Base-by-base conservation (phyloP, 1,140 invertebrate species). In the Drosophila subpulchrella region DNA sequence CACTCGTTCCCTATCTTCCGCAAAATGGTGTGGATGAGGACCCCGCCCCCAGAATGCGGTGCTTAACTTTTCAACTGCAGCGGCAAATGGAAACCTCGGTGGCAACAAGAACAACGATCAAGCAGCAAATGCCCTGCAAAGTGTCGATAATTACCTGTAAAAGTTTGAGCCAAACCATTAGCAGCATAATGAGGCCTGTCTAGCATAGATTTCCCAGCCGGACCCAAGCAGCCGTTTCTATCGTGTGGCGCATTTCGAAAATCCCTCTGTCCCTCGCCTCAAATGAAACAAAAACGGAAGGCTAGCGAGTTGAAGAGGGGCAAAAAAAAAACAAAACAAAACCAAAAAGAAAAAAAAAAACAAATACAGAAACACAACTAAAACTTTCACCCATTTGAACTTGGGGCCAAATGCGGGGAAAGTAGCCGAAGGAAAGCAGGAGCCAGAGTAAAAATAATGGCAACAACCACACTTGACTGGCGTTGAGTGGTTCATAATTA, bases 71-170 rank as follows among this genome's bases (percentile, higher is more conserved):
- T 59, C 54, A 67, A 76, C 61, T 66, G 54, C 73, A 75, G 55
- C 41, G 55, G 24, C 41, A 47, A 75, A 67, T 57, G 72, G 56
- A 58, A 53, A 50, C 57, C 73, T 57, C 67, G 44, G 42, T 51
- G 13, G 55, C 48, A 68, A 66, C 36, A 46, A 62, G 30, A 46
- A 50, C 38, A 63, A 55, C 46, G 30, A 54, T 41, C 50, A 48
- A 53, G 55, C 30, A 48, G 58, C 46, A 66, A 53, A 59, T 53
- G 70, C 71, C 58, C 60, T 50, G 61, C 76, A 79, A 78, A 81
- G 78, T 88, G 80, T 88, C 83, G 84, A 88, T 88, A 88, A 88
- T 88, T 88, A 89, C 79, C 83, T 79, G 58, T 67, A 79, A 88
- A 88, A 89, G 62, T 88, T 88, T 88, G 58, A 79, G 66, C 76